Percentiles rank a stretch among this genome's conserved stretches.
phyloP scores from a whole-genome alignment of 2,113 vertebrate species.

The Ciconia stormi region DNA sequence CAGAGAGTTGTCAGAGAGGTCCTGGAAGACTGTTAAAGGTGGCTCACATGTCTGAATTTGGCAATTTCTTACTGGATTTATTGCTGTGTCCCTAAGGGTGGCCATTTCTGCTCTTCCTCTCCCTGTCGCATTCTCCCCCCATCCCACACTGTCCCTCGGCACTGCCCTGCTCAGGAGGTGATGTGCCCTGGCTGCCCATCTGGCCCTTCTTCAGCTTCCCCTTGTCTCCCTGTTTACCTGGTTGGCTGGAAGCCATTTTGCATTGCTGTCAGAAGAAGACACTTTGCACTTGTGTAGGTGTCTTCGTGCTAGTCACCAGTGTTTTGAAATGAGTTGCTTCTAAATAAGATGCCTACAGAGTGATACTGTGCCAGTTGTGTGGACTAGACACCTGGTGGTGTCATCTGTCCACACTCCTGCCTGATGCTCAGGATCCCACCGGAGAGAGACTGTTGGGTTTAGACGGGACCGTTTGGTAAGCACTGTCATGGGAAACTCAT shows the following conservation, averaged over 20 bases:
- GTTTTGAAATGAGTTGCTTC: background rate
- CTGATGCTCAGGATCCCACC: background rate
- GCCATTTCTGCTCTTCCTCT: background rate
- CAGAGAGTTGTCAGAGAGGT: background rate
- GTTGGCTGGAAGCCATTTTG: background rate
- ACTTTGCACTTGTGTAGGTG: background rate
- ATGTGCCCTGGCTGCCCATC: background rate
- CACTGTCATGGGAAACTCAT: background rate
- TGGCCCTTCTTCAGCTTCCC: background rate
- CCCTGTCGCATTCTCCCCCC: accelerated
- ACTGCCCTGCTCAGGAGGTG: background rate
- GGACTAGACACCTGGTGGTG: background rate
- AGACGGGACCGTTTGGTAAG: background rate
- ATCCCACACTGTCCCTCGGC: background rate
- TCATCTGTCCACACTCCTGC: background rate
- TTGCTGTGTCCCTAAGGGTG: background rate
- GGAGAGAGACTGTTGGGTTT: background rate
- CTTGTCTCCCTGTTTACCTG: background rate
- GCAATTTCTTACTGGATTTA: background rate
- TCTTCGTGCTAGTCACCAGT: background rate
- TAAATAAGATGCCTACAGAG: background rate
- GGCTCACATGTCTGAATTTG: background rate
- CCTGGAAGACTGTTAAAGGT: background rate
- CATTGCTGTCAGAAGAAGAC: background rate
- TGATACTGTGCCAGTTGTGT: background rate